Percentiles rank a stretch among this genome's conserved stretches.
phyloP scores from a whole-genome alignment of 1,140 invertebrate species.

The Drepana arcuata region DNA sequence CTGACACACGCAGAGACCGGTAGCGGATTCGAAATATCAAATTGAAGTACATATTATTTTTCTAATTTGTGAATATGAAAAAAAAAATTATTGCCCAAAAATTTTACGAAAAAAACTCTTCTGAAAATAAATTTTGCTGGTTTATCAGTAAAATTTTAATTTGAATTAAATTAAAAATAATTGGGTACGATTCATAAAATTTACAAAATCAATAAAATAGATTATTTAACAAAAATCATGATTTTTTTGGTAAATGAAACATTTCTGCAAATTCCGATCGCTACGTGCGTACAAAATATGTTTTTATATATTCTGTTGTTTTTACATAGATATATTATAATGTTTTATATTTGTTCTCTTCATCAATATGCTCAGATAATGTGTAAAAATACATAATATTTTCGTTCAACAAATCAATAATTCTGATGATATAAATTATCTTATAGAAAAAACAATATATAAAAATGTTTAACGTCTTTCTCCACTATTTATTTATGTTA shows the following conservation, averaged over 20 bases:
- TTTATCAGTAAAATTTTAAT: no score
- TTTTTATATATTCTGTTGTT: slow-evolving; percentile 56
- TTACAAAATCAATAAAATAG: slow-evolving; percentile 8
- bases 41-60: no score
- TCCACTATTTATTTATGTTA: slow-evolving; percentile 27
- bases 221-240: slow-evolving; percentile 5
- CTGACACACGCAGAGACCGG: slow-evolving; percentile 34
- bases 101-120: no score
- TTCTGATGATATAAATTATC: slow-evolving; percentile 62
- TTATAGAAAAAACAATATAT: slow-evolving; percentile 63
- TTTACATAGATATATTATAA: slow-evolving; percentile 51
- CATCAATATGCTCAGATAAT: slow-evolving; percentile 63
- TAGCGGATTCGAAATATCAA: no score
- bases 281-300: slow-evolving; percentile 46
- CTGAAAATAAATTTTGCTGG: no score
- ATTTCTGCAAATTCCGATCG: no score
- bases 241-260: slow-evolving; percentile 10
- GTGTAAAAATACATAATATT: slow-evolving; percentile 66
- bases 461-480: slow-evolving; percentile 38
- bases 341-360: slow-evolving; percentile 47
- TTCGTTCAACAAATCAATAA: slow-evolving; percentile 58
- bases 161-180: no score
- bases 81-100: no score
- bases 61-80: no score
- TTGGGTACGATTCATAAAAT: no score